Conservation (phyloP, 2,888 invertebrate genomes). For the Cosmorhoe ocellata region DNA sequence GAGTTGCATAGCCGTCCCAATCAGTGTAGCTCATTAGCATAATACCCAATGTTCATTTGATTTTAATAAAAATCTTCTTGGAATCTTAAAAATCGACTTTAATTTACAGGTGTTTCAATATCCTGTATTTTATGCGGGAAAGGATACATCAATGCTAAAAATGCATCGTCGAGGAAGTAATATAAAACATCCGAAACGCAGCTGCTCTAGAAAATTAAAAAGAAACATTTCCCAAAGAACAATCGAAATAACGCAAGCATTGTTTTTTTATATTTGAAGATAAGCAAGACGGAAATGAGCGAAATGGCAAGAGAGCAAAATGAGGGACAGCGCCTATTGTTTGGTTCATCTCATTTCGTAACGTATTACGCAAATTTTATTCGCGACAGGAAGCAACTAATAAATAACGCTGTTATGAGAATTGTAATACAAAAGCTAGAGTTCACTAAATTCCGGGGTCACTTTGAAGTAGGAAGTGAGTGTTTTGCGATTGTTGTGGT, state of each 20-base stretch:
- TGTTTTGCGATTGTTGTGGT: slow-evolving; percentile 28
- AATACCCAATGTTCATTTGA: too few species aligned
- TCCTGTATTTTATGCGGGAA: slow-evolving; percentile 7
- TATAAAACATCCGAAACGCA: slow-evolving; percentile 36
- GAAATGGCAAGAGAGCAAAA: slow-evolving; percentile 45
- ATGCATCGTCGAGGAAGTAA: slow-evolving; percentile 9
- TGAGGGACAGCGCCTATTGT: slow-evolving; percentile 66
- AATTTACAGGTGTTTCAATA: too few species aligned
- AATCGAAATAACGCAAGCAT: slow-evolving; percentile 59
- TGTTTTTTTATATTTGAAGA: slow-evolving; percentile 60
- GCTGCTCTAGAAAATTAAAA: slow-evolving; percentile 45
- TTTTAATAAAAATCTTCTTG: too few species aligned
- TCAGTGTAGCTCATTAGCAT: slow-evolving; percentile 2
- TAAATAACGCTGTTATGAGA: slow-evolving; percentile 41
- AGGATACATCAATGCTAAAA: background rate
- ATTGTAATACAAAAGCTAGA: slow-evolving; percentile 38
- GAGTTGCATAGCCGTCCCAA: slow-evolving; percentile 2
- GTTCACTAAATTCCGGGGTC: slow-evolving; percentile 31
- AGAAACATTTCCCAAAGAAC: slow-evolving; percentile 46
- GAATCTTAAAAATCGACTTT: too few species aligned
- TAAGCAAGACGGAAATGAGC: slow-evolving; percentile 62
- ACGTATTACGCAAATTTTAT: slow-evolving; percentile 54
- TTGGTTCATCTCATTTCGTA: slow-evolving; percentile 55
- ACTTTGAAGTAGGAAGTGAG: slow-evolving; percentile 33
- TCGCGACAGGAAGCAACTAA: slow-evolving; percentile 43